Base-by-base conservation (phyloP, 2,113 vertebrate species). In the Pedionomus torquatus region DNA sequence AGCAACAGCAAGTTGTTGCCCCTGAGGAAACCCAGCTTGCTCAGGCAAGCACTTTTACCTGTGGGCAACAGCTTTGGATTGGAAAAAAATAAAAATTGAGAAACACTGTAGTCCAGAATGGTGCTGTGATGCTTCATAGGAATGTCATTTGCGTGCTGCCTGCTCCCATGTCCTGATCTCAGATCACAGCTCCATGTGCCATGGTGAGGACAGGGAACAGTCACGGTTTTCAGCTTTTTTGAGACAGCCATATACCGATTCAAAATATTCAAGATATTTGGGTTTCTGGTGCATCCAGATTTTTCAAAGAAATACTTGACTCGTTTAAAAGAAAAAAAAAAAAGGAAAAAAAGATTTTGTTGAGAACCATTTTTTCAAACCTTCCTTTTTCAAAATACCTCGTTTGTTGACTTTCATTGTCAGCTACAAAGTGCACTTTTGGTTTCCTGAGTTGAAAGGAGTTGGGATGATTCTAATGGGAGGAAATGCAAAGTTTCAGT, bases 371-470 rank as follows among this genome's bases (percentile, higher is more conserved):
- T 69, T 88, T 76, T 60, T 54, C 18, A 75, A 46, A 25, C 17
- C 30, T 58, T 61, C 68, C 18, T 60, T 58, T 83, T 83, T 52
- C 43, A 82, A 82, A 91, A 63, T 35, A 35, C 19, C 39, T 28
- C 69, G 68, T 79, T 86, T 87, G 46, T 89, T 83, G 89, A 86
- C 71, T 83, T 78, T 30, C 55, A 49, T 7, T 48, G 41, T 71
- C 66, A 64, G 70, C 44, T 64, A 78, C 54, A 94, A 90, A 93
- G 84, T 5, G 9, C 2, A 12, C 43, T 89, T 87, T 60, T 57
- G 30, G 24, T 66, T 96, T 93, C 89, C 72, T 65, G 92, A 97
- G 72, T 61, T 91, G 48, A 86, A 95, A 90, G 55, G 52, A 90
- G 44, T 12, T 2, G 2, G 33, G 75, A 86, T 21, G 25, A 86